Percentiles rank a stretch among this genome's conserved stretches.
Evolutionary conservation across 2,888 invertebrate species (phyloP).

Genomic region (Parnassius orleans): DNA sequence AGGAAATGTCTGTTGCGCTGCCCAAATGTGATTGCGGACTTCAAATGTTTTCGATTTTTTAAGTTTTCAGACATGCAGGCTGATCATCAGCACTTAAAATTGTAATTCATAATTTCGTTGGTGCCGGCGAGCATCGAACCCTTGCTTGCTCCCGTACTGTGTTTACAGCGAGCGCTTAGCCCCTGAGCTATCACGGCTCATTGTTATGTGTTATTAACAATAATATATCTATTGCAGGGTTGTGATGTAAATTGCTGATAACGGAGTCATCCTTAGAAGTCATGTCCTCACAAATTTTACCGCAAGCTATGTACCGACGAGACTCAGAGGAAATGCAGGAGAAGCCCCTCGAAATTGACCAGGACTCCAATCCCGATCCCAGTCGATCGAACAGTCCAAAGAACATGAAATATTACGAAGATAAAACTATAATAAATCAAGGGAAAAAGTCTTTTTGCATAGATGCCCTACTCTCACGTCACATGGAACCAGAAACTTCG

Average conservation of each 20-base stretch:
- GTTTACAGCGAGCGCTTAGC: too few relatives aligned
- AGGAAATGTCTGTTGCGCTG: too few relatives aligned
- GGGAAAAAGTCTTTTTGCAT: conserved; percentile 92
- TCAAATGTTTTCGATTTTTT: too few relatives aligned
- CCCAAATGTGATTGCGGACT: too few relatives aligned
- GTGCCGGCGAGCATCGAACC: too few relatives aligned
- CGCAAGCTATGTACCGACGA: conserved; percentile 55
- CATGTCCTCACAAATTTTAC: conserved; percentile 50
- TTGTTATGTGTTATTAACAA: background rate
- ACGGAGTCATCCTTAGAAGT: background rate
- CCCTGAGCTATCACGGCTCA: too few relatives aligned
- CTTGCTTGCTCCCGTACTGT: too few relatives aligned
- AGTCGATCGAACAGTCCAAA: conserved; percentile 67
- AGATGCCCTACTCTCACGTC: conserved; percentile 89
- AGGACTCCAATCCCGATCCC: conserved; percentile 54
- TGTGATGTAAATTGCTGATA: conserved; percentile 32
- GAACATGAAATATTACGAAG: conserved; percentile 67
- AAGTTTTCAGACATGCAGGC: too few relatives aligned
- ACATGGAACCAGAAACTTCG: conserved; percentile 53
- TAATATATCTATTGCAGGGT: conserved; percentile 27
- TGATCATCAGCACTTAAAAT: too few relatives aligned
- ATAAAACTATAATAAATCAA: conserved; percentile 64
- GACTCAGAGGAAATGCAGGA: conserved; percentile 51
- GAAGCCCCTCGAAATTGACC: conserved; percentile 63
- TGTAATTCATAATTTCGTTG: too few relatives aligned